Percentiles rank a stretch among this genome's conserved stretches.
Conservation (phyloP, 2,797 vertebrate species). For the Rousettus madagascariensis region DNA sequence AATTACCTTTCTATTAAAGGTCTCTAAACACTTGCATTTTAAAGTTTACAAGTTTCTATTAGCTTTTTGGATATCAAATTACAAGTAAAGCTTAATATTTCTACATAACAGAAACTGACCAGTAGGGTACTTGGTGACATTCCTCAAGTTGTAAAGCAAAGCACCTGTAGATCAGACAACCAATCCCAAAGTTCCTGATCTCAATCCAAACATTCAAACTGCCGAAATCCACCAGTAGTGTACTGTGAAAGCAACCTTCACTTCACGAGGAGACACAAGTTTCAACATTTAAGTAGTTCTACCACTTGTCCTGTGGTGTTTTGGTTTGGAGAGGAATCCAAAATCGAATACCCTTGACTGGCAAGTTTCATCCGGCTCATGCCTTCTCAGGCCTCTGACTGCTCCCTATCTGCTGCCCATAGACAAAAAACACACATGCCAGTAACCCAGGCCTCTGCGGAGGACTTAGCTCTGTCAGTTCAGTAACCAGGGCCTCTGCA, state of each 20-base stretch:
- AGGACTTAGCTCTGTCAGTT: neutral
- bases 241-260: conserved; percentile 23
- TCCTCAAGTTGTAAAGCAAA: conserved; percentile 36
- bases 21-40: conserved; percentile 45
- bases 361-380: neutral
- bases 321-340: neutral
- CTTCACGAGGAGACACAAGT: neutral
- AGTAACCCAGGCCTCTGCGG: neutral
- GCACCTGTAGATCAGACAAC: neutral
- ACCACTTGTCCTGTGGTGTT: neutral
- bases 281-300: neutral
- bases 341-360: conserved; percentile 14
- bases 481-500: neutral
- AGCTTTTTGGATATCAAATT: conserved; percentile 41
- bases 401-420: neutral
- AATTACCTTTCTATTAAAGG: conserved; percentile 39
- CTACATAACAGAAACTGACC: neutral
- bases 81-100: conserved; percentile 46
- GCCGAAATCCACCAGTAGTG: neutral
- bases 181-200: conserved; percentile 18
- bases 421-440: neutral
- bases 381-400: neutral
- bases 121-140: conserved; percentile 17
- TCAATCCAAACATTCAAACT: conserved; percentile 15
- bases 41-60: conserved; percentile 34